Evolutionary conservation across 2,113 vertebrate genomes (phyloP).

Genomic region (Corydoras sp.): DNA sequence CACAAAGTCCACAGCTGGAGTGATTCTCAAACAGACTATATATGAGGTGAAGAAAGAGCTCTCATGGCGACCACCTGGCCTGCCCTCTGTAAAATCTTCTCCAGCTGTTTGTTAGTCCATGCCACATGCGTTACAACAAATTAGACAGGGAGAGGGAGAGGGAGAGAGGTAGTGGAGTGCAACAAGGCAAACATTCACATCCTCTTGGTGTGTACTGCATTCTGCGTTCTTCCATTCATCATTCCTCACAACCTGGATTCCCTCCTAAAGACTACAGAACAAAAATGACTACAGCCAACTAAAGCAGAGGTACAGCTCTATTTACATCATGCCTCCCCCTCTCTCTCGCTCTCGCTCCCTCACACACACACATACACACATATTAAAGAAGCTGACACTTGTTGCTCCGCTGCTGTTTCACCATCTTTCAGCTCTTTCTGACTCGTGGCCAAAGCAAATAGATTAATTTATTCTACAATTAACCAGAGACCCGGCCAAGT

Average conservation of each 20-base stretch:
- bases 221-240: constrained; percentile 19
- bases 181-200: constrained; percentile 31
- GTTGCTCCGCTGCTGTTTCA: constrained; percentile 6
- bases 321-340: constrained; percentile 26
- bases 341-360: not conserved
- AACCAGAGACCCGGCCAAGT: constrained; percentile 43
- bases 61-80: constrained; percentile 9
- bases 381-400: constrained; percentile 10
- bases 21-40: constrained; percentile 1
- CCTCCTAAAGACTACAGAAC: constrained; percentile 20
- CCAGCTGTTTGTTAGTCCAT: constrained; percentile 42
- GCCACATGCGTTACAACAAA: constrained; percentile 33
- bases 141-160: constrained; percentile 28
- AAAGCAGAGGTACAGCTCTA: constrained; percentile 22
- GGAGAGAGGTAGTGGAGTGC: not conserved
- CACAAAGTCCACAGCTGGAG: not conserved
- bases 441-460: constrained; percentile 40
- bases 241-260: constrained; percentile 12
- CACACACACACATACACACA: not conserved
- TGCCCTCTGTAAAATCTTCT: constrained; percentile 12
- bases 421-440: constrained; percentile 27
- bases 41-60: not conserved
- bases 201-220: constrained; percentile 14
- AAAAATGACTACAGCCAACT: constrained; percentile 9
- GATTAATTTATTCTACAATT: constrained; percentile 46